A percentile compares a stretch with the other conserved stretches of the same genome.
Conservation (phyloP, 2,888 invertebrate genomes). For the Cremastobaeus sp. region DNA sequence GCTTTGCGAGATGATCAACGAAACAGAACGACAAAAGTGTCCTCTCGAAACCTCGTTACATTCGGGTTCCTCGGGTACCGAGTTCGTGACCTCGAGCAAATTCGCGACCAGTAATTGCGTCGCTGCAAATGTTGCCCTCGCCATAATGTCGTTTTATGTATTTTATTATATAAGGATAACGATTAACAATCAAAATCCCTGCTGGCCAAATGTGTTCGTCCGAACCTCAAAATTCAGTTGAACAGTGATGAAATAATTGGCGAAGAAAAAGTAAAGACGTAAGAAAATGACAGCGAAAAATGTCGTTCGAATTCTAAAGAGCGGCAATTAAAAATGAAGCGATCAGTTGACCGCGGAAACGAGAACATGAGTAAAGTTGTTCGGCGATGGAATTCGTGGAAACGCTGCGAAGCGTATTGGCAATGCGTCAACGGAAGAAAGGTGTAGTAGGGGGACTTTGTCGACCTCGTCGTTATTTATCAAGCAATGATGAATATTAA, state of each 20-base stretch:
- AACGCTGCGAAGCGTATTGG: conserved; percentile 39
- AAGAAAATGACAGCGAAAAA: too few relatives aligned
- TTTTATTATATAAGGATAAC: too few relatives aligned
- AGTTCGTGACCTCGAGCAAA: conserved; percentile 3
- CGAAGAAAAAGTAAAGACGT: too few relatives aligned
- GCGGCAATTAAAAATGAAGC: too few relatives aligned
- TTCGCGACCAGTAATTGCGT: too few relatives aligned
- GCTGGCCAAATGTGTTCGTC: too few relatives aligned
- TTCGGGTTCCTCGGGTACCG: conserved; percentile 9
- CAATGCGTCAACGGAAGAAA: conserved; percentile 57
- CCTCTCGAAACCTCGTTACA: conserved; percentile 21
- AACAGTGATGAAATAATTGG: too few relatives aligned
- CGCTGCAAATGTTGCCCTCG: too few relatives aligned
- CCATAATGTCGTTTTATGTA: too few relatives aligned
- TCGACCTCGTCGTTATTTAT: conserved; percentile 57
- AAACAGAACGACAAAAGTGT: conserved; percentile 40
- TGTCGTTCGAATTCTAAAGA: too few relatives aligned
- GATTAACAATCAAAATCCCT: too few relatives aligned
- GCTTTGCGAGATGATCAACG: conserved; percentile 31
- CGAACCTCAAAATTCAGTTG: too few relatives aligned
- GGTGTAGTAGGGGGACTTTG: conserved; percentile 45
- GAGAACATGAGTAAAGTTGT: conserved; percentile 15
- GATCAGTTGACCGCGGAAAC: conserved; percentile 26
- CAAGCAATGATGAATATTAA: conserved; percentile 59
- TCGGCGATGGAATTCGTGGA: conserved; percentile 36